Conservation (phyloP, 2,888 invertebrate genomes). For the Eupithecia inturbata region DNA sequence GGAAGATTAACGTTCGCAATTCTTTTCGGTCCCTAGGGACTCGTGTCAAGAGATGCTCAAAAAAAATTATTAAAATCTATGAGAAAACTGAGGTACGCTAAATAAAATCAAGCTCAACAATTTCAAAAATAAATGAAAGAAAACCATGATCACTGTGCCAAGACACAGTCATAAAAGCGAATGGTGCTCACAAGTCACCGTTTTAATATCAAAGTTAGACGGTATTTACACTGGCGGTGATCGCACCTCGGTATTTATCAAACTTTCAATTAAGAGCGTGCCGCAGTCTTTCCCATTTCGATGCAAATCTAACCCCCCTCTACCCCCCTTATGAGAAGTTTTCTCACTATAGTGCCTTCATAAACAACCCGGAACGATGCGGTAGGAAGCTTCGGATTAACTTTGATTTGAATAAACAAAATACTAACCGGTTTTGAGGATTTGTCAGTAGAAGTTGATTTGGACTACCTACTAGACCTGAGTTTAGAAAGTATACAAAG, state of each 20-base stretch:
- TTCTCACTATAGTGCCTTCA: slow-evolving; percentile 49
- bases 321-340: slow-evolving; percentile 43
- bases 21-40: too few relatives aligned
- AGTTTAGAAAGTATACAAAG: too few relatives aligned
- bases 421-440: slow-evolving; percentile 17
- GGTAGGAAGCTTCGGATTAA: slow-evolving; percentile 48
- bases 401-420: slow-evolving; percentile 40
- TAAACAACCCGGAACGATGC: slow-evolving; percentile 51
- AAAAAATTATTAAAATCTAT: neutral
- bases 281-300: slow-evolving; percentile 70
- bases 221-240: slow-evolving; percentile 40
- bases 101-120: neutral
- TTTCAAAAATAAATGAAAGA: slow-evolving; percentile 1
- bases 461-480: neutral
- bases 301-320: slow-evolving; percentile 69
- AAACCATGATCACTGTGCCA: slow-evolving; percentile 12
- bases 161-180: slow-evolving; percentile 22
- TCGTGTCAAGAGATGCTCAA: too few relatives aligned
- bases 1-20: too few relatives aligned
- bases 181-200: slow-evolving; percentile 47
- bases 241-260: slow-evolving; percentile 50
- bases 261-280: slow-evolving; percentile 77
- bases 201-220: slow-evolving; percentile 57
- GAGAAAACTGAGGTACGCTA: neutral
- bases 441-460: slow-evolving; percentile 15